These are phyloP conservation scores for Seira ritae DNA, from an alignment of 2,888 invertebrate genomes.

Conservation along the genomic window DNA sequence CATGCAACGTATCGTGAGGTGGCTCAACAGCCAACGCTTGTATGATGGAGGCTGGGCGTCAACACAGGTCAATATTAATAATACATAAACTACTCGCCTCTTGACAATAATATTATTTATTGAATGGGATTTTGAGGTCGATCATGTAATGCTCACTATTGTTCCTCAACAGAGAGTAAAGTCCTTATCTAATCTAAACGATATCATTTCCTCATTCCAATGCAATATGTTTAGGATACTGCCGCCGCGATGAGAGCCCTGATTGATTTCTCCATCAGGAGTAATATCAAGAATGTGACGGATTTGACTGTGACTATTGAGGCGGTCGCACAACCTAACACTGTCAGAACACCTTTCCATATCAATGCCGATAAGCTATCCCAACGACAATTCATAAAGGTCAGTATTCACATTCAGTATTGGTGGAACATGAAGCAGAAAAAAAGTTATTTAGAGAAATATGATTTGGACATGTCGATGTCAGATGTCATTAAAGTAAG, in stretches of 20 bases:
- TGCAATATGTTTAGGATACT: constrained; percentile 81
- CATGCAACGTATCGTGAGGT: constrained; percentile 91
- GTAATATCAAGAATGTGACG: constrained; percentile 90
- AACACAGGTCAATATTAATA: constrained; percentile 80
- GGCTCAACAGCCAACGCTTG: constrained; percentile 91
- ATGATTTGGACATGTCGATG: too few relatives aligned
- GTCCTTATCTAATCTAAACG: background rate
- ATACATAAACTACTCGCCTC: background rate
- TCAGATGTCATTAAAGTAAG: too few relatives aligned
- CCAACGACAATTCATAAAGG: constrained; percentile 85
- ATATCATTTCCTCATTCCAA: background rate
- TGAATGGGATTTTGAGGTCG: constrained; percentile 32
- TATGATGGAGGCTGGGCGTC: constrained; percentile 93
- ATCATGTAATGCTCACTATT: constrained; percentile 17
- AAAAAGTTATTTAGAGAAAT: background rate
- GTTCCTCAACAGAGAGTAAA: background rate
- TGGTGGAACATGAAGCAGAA: background rate
- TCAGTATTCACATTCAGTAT: constrained; percentile 75
- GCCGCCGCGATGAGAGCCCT: constrained; percentile 91
- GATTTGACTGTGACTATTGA: constrained; percentile 87
- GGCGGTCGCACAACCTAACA: constrained; percentile 86
- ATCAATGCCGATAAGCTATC: constrained; percentile 88
- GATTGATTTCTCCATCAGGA: constrained; percentile 91
- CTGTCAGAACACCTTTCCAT: constrained; percentile 80
- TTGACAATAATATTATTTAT: constrained; percentile 22